Base-by-base conservation (phyloP, 2,797 vertebrate species). In the Miichthys miiuy region DNA sequence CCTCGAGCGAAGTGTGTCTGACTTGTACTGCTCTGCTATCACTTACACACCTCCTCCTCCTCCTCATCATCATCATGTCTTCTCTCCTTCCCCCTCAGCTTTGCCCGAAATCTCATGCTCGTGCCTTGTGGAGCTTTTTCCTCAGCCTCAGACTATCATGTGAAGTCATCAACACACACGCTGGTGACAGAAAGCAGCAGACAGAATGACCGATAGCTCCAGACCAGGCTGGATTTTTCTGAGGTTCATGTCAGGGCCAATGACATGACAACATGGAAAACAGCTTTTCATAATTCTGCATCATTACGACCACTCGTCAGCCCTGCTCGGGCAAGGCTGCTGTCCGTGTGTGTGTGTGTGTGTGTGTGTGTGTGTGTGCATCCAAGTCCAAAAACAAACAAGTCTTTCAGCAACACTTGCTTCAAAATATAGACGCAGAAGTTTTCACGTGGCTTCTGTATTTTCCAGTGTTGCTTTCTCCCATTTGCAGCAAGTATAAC, bases 231-330 rank as follows among this genome's bases (percentile, higher is more conserved):
- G 46, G 65, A 68, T 74, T 51, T 51, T 83, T 88, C 81, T 72
- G 42, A n/a, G 72, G 77, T 87, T 90, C 69, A 80, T 46, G 44
- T 79, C 54, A 48, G 41, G 77, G 65, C 72, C 80, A 57, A 5
- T 30, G 65, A 72, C 69, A n/a, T 90, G 86, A 88, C 79, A 89
- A 86, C 72, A 82, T 80, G 75, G 75, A 86, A 90, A 85, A 86
- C 21, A 69, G 63, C 50, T 77, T 84, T 88, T 79, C 42, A 81
- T 63, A 84, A 82, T 89, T 90, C 81, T 85, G 82, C 77, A 80
- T 87, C 75, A 87, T 85, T 85, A 82, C 34, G 47, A 77, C 74
- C 76, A 76, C 70, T 82, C 75, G 80, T 62, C 56, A 47, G 44
- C 52, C 67, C 77, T 84, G 58, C 78, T 87, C 71, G 84, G 58